Evolutionary conservation across 2,888 invertebrate species (phyloP), one percentile per base, ranked within the genome.

Genomic region (Gandaritis pyraliata): DNA sequence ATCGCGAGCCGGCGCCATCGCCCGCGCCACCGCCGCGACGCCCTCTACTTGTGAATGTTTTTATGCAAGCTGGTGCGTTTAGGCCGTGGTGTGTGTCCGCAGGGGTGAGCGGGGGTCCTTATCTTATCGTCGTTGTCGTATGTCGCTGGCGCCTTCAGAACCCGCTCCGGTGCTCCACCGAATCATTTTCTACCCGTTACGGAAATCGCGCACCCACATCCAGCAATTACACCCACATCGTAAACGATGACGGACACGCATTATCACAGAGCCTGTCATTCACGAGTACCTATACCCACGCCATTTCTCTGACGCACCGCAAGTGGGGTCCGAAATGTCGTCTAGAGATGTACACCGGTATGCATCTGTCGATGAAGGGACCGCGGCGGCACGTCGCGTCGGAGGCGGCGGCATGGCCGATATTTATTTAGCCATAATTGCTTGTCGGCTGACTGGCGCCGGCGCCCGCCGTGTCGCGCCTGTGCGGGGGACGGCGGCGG

Each of bases 391-490:
- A 39, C 52, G 54, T n/a, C 81, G 82, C 83, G 85, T 80, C 81
- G 85, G 82, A 76, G 82, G 77, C 72, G 81, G 83, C 83, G 86
- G 88, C 87, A 82, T 85, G 88, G 85, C 85, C 87, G 90, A 90
- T 90, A 91, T 91, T 90, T 91, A 91, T 91, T 90, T 91, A 90
- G 88, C 89, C 90, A 90, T 90, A 90, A 90, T 90, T 91, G 90
- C 90, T 88, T 86, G 89, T 87, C 90, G 90, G 89, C 87, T 81
- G 86, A 75, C 83, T 88, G 90, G 91, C 90, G 90, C 90, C 91
- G 90, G 91, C 90, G 91, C 89, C 89, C 88, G 91, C 88, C 88
- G 83, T 78, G 88, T 83, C 88, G 87, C 86, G 88, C 80, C 87
- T 59, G 81, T 61, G 77, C 78, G 75, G 80, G 71, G 72, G 55